Evolutionary conservation across 2,797 vertebrate genomes (phyloP).

Genomic region (Buceros bicornis): DNA sequence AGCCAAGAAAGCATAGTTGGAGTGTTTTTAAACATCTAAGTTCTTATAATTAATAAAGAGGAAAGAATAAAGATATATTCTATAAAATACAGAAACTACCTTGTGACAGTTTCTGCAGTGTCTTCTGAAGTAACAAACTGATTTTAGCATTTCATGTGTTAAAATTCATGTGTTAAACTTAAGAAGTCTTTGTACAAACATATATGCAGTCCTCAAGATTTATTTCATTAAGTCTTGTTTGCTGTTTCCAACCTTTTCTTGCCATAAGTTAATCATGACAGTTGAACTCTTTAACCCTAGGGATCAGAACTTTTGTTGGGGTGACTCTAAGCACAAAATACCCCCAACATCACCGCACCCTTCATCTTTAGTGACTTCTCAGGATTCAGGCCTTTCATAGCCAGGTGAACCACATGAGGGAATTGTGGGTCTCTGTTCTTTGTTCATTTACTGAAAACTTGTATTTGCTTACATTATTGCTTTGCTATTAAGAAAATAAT

Average conservation of each 20-base stretch:
- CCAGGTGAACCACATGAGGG: not conserved
- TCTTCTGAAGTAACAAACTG: not conserved
- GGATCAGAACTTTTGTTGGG: not conserved
- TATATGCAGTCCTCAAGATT: not conserved
- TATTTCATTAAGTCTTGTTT: not conserved
- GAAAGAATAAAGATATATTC: not conserved
- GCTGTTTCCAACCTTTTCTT: not conserved
- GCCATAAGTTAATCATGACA: not conserved
- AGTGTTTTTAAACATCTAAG: not conserved
- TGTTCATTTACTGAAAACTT: not conserved
- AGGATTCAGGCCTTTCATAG: not conserved
- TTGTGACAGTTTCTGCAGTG: not conserved
- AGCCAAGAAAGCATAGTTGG: fast-evolving
- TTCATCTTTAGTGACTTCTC: not conserved
- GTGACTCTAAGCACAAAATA: not conserved
- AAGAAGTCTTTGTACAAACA: not conserved
- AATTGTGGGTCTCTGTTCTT: not conserved
- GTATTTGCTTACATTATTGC: not conserved
- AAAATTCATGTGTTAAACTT: not conserved
- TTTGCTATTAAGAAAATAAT: not conserved
- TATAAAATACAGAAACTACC: not conserved
- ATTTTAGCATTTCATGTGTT: not conserved
- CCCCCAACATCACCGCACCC: not conserved
- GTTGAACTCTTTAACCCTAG: not conserved
- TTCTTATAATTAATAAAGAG: not conserved